Conservation (phyloP, 2,113 vertebrate species). For the Podarcis muralis region DNA sequence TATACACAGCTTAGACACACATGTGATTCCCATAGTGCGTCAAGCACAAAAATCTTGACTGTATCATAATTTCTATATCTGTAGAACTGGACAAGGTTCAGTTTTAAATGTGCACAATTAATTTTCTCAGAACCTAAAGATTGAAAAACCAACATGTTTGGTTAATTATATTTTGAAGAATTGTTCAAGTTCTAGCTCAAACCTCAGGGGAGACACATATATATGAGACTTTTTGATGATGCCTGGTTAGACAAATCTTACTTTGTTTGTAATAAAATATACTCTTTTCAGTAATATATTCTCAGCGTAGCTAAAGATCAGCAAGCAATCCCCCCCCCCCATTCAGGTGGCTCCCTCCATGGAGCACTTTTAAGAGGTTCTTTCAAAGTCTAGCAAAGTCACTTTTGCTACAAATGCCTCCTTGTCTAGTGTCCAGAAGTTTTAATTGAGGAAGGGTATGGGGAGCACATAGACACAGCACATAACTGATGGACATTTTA, state of each 20-base stretch:
- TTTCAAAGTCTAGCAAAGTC: background rate
- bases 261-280: too few relatives aligned
- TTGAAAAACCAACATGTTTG: background rate
- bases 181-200: too few relatives aligned
- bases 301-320: too few relatives aligned
- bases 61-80: background rate
- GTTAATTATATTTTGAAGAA: background rate
- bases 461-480: accelerated
- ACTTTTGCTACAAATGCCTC: background rate
- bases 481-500: slow-evolving; percentile 22
- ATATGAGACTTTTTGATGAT: background rate
- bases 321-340: background rate
- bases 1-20: background rate
- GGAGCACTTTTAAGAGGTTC: background rate
- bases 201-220: too few relatives aligned
- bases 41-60: background rate
- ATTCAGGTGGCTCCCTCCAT: background rate
- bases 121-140: background rate
- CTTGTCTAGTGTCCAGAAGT: background rate
- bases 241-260: background rate
- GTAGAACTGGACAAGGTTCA: background rate
- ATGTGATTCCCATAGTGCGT: background rate
- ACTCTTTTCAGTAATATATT: too few relatives aligned
- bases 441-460: background rate
- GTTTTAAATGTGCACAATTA: background rate